Percentiles rank a stretch among this genome's conserved stretches.
phyloP scores from a whole-genome alignment of 2,797 vertebrate species.

The Sebastes taczanowskii region DNA sequence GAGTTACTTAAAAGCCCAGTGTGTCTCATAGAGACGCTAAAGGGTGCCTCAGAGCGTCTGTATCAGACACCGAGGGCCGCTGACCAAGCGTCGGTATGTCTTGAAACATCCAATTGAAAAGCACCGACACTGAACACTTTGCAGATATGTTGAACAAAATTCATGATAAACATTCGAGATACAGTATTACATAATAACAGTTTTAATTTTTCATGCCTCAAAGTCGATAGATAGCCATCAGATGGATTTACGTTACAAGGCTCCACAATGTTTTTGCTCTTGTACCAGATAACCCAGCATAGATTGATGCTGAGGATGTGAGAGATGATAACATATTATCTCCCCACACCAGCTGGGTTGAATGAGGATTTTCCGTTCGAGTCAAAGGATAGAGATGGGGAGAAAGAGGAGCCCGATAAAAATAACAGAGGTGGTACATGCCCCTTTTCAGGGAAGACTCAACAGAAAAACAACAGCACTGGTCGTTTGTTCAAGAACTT shows the following conservation, averaged over 20 bases:
- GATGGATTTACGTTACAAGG: constrained; percentile 30
- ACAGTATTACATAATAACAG: neutral
- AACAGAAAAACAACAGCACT: constrained; percentile 1
- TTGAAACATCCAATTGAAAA: neutral
- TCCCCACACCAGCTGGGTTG: constrained; percentile 28
- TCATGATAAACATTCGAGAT: neutral
- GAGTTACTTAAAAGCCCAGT: neutral
- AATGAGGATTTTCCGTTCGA: constrained; percentile 48
- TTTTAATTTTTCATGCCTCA: neutral
- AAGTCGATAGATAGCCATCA: constrained; percentile 6
- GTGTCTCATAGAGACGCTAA: neutral
- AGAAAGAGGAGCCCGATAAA: constrained; percentile 21
- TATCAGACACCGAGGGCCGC: neutral
- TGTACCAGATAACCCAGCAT: constrained; percentile 46
- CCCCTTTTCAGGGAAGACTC: neutral
- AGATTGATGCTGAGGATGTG: constrained; percentile 40
- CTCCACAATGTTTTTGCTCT: constrained; percentile 22
- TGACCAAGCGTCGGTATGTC: neutral
- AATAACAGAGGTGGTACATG: constrained; percentile 7
- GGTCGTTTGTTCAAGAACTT: neutral
- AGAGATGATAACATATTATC: constrained; percentile 53
- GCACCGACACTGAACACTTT: neutral
- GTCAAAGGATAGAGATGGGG: constrained; percentile 34
- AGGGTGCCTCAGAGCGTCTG: neutral
- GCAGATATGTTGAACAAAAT: neutral